Base-by-base conservation (phyloP, 2,888 invertebrate genomes). In the Nematopogon swammerdamellus region DNA sequence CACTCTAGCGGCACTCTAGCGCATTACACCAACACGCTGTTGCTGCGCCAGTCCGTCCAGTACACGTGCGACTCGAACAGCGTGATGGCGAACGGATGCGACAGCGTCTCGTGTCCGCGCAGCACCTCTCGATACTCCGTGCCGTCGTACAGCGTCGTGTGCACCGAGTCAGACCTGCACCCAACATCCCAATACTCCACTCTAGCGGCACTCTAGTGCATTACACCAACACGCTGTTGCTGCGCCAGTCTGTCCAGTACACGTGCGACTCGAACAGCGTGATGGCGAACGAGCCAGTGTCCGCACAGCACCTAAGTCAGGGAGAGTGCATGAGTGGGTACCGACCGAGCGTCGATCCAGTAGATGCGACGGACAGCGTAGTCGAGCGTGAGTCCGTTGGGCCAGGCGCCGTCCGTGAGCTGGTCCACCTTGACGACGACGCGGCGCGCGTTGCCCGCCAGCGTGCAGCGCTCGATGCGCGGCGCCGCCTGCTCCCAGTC, bases 191-290 rank as follows among this genome's bases (percentile, higher is more conserved):
- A 43, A 17, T 6, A 43, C 43, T 6, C 16, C 11, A 6, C 8
- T 43, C 6, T 43, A 43, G 4, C 5, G 43, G 43, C 4, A 43
- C 6, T 17, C 16, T 43, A 17, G 4, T 43, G 6, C 43, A 43
- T 18, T 43, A 43, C 16, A n/a, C n/a, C n/a, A n/a, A n/a, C n/a
- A 96, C 90, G 53, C 91, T 88, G 66, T 92, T 92, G 50, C 88
- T 88, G 55, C 92, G 82, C 96, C 96, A 95, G 74, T 96, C 95
- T 0, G 94, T 95, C 94, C 95, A 96, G 75, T 92, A 96, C 11
- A 95, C 87, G 68, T 89, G 87, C 62, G 88, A 87, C 64, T 91
- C 94, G 75, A 89, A 94, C 51, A 95, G 80, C 0, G 92, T 85
- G 55, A 95, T 86, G 46, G 95, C 91, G 79, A 95, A 96, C 0